Evolutionary conservation across 2,113 vertebrate genomes (phyloP), one percentile per base, ranked within the genome.

Genomic region (Hydrochoerus hydrochaeris): DNA sequence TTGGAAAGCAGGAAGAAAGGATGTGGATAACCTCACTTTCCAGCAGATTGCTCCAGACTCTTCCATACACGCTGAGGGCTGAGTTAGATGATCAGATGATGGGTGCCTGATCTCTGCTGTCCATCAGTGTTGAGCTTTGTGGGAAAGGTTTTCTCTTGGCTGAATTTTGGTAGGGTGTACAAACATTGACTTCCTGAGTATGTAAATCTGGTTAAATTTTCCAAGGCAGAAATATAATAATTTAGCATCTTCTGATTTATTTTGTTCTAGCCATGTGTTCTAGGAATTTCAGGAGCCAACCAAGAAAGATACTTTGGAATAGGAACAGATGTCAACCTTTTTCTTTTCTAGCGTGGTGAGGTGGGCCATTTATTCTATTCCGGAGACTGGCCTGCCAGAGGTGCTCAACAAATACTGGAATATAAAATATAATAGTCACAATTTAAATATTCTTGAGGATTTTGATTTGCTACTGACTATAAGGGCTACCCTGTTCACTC

Each of bases 141-240:
- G 44, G 41, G 58, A n/a, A 49, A n/a, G 57, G 5, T 52, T 84
- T 95, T 73, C 57, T 94, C 57, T 88, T 67, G 60, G 16, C 5
- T 87, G 90, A 84, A 54, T 81, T 46, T 77, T 46, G 44, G 60
- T 67, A 75, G 32, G 12, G 24, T 7, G 2, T 13, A 35, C 5
- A 75, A 92, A 52, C 30, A 52, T 28, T 49, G 77, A 41, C 13
- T 85, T 82, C 9, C n/a, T 95, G 10, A 73, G 12, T 62, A 30
- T 69, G 38, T 69, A 85, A 97, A 94, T 71, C 60, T 54, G 14
- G 58, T 58, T 85, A 82, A 91, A 85, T 32, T 71, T 88, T 83
- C 32, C 10, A 63, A 78, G 57, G 32, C 52, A 60, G 17, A 32
- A 78, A 60, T 30, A 32, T 13, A 60, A 44, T 89, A 26, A 73